Conservation (phyloP, 2,888 invertebrate genomes). For the Candidula unifasciata region DNA sequence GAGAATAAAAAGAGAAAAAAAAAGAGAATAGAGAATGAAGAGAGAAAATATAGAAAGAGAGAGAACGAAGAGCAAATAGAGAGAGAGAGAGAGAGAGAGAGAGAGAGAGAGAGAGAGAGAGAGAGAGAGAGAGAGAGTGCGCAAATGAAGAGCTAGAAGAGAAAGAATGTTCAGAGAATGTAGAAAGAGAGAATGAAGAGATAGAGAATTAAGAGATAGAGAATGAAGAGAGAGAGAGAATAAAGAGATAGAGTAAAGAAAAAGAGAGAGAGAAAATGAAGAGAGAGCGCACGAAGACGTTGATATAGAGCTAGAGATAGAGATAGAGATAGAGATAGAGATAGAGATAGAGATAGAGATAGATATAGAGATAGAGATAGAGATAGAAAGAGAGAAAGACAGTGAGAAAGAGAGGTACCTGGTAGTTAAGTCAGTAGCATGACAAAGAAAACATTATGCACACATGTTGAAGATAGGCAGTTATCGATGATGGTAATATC, state of each 20-base stretch:
- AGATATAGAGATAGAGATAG: not conserved
- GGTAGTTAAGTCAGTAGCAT: not conserved
- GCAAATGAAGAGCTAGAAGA: too few relatives aligned
- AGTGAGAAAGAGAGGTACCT: not conserved
- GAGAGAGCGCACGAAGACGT: not conserved
- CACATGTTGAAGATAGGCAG: not conserved
- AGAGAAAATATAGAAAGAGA: not conserved
- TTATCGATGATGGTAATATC: not conserved
- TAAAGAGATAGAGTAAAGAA: too few relatives aligned
- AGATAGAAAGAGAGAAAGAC: not conserved
- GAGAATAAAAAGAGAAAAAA: not conserved
- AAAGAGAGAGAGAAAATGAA: too few relatives aligned
- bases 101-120: not conserved
- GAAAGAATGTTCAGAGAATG: too few relatives aligned
- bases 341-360: not conserved
- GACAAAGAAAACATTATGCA: not conserved
- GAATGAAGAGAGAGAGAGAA: too few relatives aligned
- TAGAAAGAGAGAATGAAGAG: too few relatives aligned
- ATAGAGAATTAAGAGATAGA: too few relatives aligned
- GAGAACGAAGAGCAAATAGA: not conserved
- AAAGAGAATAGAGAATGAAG: too few relatives aligned
- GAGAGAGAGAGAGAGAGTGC: not conserved
- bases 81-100: slow-evolving; percentile 5
- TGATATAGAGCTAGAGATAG: not conserved
- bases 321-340: not conserved